Evolutionary conservation across 1,140 invertebrate genomes (phyloP), one percentile per base, ranked within the genome.

Genomic region (Drosophila elegans): DNA sequence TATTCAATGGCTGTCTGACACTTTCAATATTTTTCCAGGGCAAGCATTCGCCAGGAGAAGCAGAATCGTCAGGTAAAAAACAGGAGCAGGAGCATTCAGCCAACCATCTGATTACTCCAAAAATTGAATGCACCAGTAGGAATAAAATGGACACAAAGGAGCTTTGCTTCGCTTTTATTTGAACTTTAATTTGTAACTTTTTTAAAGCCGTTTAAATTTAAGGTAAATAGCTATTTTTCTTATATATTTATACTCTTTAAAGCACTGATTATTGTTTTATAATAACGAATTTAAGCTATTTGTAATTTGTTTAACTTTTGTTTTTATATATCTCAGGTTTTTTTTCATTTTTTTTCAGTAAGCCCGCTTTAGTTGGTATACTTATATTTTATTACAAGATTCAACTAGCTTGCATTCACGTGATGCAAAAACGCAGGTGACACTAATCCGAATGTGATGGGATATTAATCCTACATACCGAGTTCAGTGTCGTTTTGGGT

Each of bases 361-460:
- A 32, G 7, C 7, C 6, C 29, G 7, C 29, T 6, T 32, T 32
- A 32, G 29, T 32, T 32, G 29, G 29, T 1, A 32, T 32, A 32
- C 29, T 2, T 32, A 21, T 34, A 13, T 63, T 16, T 0, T 0
- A 7, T 59, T 42, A 1, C 3, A 2, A 25, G 16, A 80, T 54
- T 64, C 68, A 84, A 91, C 90, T 92, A 92, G 90, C 90, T 91
- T 84, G 77, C 86, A 86, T 75, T 86, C 91, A 92, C 91, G 88
- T 92, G 91, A 82, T 91, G 53, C 4, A 36, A 49, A 55, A 61
- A 44, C 44, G 49, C 80, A 38, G 45, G 60, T 48, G 36, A 59
- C 60, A n/a, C 64, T 38, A 29, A 68, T 68, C 32, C 38, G 60
- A 38, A 36, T 34, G 32, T 51, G 16, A 27, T 29, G 0, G 36